Conservation (phyloP, 2,113 vertebrate genomes). For the Labeo rohita region DNA sequence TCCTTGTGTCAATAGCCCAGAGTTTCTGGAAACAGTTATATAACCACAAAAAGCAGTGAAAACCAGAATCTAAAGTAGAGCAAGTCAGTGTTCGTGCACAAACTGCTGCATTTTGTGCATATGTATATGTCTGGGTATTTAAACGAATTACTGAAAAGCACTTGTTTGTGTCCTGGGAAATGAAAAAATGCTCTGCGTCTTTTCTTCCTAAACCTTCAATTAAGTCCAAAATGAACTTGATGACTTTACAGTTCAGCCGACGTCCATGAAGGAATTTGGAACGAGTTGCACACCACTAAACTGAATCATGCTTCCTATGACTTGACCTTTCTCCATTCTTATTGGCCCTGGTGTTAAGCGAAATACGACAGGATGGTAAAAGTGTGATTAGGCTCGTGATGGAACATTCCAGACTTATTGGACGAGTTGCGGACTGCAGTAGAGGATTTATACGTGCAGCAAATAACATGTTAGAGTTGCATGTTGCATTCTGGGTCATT, state of each 20-base stretch:
- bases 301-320: conserved; percentile 15
- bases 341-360: not conserved
- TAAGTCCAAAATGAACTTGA: conserved; percentile 17
- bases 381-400: not conserved
- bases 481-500: conserved; percentile 3
- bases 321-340: conserved; percentile 17
- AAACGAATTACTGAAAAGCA: conserved; percentile 11
- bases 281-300: conserved; percentile 18
- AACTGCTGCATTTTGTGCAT: conserved; percentile 43
- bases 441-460: not conserved
- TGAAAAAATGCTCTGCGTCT: not conserved
- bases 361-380: conserved; percentile 8
- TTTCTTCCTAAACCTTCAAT: conserved; percentile 2
- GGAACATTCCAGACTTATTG: conserved; percentile 22
- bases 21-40: conserved; percentile 59
- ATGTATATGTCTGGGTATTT: conserved; percentile 28
- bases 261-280: conserved; percentile 17
- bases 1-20: conserved; percentile 46
- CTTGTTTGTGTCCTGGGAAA: conserved; percentile 14
- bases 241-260: conserved; percentile 17
- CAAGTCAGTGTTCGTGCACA: conserved; percentile 6
- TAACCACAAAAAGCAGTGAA: conserved; percentile 50
- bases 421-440: not conserved
- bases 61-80: conserved; percentile 44
- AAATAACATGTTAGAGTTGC: conserved; percentile 28